Percentiles rank a stretch among this genome's conserved stretches.
Conservation (phyloP, 2,888 invertebrate species). For the Tuberolachnus salignus region DNA sequence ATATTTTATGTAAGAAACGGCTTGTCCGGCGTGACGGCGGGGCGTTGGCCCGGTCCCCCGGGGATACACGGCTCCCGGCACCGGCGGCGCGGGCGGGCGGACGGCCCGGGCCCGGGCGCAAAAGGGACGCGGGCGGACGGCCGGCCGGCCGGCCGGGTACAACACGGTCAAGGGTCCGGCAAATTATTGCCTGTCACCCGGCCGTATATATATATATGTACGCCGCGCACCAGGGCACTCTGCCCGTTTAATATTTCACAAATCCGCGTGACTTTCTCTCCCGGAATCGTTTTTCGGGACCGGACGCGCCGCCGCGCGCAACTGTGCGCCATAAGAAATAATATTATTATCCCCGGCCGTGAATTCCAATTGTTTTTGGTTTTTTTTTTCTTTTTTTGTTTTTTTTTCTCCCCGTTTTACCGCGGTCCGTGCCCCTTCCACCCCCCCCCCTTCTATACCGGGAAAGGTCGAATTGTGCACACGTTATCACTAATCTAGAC, state of each 20-base stretch:
- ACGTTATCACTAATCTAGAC: too few relatives aligned
- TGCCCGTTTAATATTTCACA: constrained; percentile 56
- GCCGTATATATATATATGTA: too few relatives aligned
- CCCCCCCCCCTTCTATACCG: too few relatives aligned
- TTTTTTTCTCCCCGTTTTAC: too few relatives aligned
- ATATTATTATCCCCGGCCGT: too few relatives aligned
- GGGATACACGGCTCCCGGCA: constrained; percentile 7
- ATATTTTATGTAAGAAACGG: constrained; percentile 56
- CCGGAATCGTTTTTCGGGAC: constrained; percentile 39
- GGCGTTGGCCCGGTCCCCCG: constrained; percentile 29
- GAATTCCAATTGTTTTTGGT: too few relatives aligned
- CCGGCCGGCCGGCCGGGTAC: constrained; percentile 4
- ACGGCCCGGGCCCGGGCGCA: too few relatives aligned
- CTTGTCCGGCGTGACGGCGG: constrained; percentile 44
- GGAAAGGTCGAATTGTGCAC: too few relatives aligned
- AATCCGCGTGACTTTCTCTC: constrained; percentile 49
- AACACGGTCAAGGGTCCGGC: constrained; percentile 54
- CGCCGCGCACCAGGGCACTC: neutral
- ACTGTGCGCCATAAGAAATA: too few relatives aligned
- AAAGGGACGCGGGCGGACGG: neutral
- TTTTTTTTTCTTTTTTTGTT: too few relatives aligned
- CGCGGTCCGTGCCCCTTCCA: too few relatives aligned
- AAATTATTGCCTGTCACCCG: constrained; percentile 53
- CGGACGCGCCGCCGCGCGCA: neutral
- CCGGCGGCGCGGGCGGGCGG: neutral